These are phyloP conservation scores for Gerris buenoi DNA, from an alignment of 1,140 invertebrate species.

Conservation along the genomic window DNA sequence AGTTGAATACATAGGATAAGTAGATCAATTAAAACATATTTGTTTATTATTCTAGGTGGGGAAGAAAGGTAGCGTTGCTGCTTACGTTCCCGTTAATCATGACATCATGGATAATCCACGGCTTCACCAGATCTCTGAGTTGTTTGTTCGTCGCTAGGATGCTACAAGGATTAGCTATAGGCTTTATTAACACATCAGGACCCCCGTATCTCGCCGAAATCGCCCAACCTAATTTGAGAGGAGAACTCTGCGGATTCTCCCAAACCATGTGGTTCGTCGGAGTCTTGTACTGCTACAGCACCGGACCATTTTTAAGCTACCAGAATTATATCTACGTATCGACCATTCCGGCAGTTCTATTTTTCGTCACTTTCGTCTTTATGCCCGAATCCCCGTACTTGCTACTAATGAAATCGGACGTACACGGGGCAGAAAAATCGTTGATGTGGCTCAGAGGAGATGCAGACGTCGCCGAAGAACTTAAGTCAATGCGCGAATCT, in stretches of 20 bases:
- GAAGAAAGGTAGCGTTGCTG: constrained; percentile 34
- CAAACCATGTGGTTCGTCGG: constrained; percentile 43
- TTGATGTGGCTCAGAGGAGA: constrained; percentile 17
- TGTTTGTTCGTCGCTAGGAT: constrained; percentile 33
- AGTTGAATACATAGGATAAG: no score
- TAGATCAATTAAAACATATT: no score
- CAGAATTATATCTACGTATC: constrained; percentile 45
- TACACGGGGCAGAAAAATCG: constrained; percentile 13
- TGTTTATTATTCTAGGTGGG: constrained; percentile 7
- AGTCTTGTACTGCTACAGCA: constrained; percentile 53
- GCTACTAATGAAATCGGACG: constrained; percentile 12
- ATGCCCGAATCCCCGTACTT: constrained; percentile 37
- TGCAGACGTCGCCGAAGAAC: constrained; percentile 14
- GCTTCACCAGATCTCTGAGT: constrained; percentile 31
- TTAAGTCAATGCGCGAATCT: constrained; percentile 13
- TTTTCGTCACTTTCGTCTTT: constrained; percentile 44
- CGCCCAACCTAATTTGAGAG: constrained; percentile 24
- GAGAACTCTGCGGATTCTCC: constrained; percentile 11
- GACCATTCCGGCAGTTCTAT: constrained; percentile 40
- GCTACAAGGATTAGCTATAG: constrained; percentile 46
- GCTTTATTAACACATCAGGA: constrained; percentile 54
- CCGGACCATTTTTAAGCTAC: constrained; percentile 59
- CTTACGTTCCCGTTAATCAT: constrained; percentile 58
- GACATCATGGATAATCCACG: constrained; percentile 45
- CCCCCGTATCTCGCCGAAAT: constrained; percentile 80